phyloP scores from a whole-genome alignment of 2,113 vertebrate species.

The Semnornis frantzii region DNA sequence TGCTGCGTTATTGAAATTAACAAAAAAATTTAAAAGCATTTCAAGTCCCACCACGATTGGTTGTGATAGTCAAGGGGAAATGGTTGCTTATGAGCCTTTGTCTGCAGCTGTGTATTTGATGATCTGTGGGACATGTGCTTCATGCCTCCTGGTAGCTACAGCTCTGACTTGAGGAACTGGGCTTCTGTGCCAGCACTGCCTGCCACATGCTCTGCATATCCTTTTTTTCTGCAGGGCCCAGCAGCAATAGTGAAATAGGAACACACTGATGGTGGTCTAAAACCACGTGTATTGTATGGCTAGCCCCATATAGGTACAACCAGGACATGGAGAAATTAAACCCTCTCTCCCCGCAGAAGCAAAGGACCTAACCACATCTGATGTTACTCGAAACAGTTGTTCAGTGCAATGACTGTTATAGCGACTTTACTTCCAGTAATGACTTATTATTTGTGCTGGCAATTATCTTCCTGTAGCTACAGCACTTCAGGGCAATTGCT shows the following conservation, averaged over 20 bases:
- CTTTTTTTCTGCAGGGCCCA: too few species aligned
- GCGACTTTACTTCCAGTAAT: neutral
- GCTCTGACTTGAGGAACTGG: too few species aligned
- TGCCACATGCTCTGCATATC: rapidly evolving
- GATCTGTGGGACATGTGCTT: rapidly evolving
- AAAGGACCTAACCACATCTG: neutral
- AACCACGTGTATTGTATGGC: rapidly evolving
- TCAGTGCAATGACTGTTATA: neutral
- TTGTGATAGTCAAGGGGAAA: rapidly evolving
- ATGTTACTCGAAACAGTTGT: neutral
- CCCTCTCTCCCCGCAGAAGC: neutral
- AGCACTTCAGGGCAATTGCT: neutral
- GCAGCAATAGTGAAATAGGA: neutral
- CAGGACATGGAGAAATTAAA: neutral
- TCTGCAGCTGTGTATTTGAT: neutral
- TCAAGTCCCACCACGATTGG: neutral
- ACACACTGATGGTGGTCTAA: rapidly evolving
- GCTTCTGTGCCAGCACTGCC: neutral
- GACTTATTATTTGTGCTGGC: neutral
- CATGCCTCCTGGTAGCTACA: too few species aligned
- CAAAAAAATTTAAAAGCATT: neutral
- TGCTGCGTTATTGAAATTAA: neutral
- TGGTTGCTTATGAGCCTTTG: neutral
- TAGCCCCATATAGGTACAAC: neutral
- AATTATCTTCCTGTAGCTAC: neutral